A percentile compares a stretch with the other conserved stretches of the same genome.
phyloP scores from a whole-genome alignment of 2,113 vertebrate species.

The Anthoscopus minutus region DNA sequence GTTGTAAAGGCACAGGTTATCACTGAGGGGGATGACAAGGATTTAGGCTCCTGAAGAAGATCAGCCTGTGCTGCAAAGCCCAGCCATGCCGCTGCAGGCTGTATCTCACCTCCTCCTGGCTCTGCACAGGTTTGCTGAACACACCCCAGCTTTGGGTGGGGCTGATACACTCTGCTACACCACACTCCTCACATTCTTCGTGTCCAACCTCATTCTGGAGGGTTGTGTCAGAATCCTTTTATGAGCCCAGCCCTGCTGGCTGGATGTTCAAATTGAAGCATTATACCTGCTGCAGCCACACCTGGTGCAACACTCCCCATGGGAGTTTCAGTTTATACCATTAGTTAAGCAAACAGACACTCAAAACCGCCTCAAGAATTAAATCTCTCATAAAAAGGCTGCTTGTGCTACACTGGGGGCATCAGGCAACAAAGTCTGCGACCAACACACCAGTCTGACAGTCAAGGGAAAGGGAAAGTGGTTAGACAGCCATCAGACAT shows the following conservation, averaged over 20 bases:
- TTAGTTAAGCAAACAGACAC: slow-evolving; percentile 33
- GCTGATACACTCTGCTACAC: slow-evolving; percentile 16
- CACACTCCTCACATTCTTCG: slow-evolving; percentile 41
- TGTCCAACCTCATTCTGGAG: slow-evolving; percentile 56
- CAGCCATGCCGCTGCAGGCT: not conserved
- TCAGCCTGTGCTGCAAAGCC: not conserved
- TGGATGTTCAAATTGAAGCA: slow-evolving; percentile 36
- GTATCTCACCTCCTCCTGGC: not conserved
- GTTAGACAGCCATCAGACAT: not conserved
- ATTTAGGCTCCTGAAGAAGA: not conserved
- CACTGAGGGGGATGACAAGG: not conserved
- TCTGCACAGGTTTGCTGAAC: slow-evolving; percentile 1
- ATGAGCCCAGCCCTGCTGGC: slow-evolving; percentile 57
- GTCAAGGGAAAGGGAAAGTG: not conserved
- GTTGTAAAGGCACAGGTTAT: not conserved
- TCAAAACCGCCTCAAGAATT: not conserved
- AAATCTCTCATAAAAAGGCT: not conserved
- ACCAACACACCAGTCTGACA: not conserved
- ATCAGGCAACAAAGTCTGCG: not conserved
- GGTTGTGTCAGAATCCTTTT: slow-evolving; percentile 54
- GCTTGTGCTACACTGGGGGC: not conserved
- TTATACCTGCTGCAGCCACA: slow-evolving; percentile 46
- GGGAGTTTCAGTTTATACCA: slow-evolving; percentile 50
- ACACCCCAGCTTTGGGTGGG: slow-evolving; percentile 36
- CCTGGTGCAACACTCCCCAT: slow-evolving; percentile 50